Evolutionary conservation across 2,113 vertebrate species (phyloP), one percentile per base, ranked within the genome.

Genomic region (Malurus alboscapulatus): DNA sequence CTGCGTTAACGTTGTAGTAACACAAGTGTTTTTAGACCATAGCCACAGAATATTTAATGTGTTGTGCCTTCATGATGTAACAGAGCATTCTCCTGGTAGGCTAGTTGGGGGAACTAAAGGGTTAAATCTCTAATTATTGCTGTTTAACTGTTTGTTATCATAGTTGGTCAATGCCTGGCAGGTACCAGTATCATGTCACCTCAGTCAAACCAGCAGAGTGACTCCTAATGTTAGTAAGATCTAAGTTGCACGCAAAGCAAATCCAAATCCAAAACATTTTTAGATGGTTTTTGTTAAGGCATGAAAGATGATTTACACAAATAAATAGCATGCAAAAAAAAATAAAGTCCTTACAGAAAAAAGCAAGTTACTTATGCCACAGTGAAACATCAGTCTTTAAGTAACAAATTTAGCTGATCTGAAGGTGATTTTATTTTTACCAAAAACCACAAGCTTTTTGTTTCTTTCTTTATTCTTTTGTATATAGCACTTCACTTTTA

Each of bases 31-130:
- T 98, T 97, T 98, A 98, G 97, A 97, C 91, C 98, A 98, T 98
- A 98, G 96, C 97, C 98, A 97, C 97, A 98, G 97, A 98, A 98
- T 98, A 98, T 97, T 98, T 98, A 98, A 98, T 98, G 98, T 98
- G 98, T 98, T 98, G 98, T 99, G 98, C 98, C 98, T 99, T 99
- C 98, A 99, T 99, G 95, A 98, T 98, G 98, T 98, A 98, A 98
- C 97, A 97, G 96, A 98, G 95, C 97, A 98, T 98, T 98, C 95
- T 98, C 95, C 98, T 98, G 97, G 97, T 98, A 98, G 97, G 97
- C 94, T 98, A 98, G 97, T 97, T 97, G 96, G 96, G 98, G 96
- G 84, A 98, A 97, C 89, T 97, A 98, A 97, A 97, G 97, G 97
- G 97, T 97, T 97, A 97, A 98, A 97, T 96, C 97, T 97, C 96